Evolutionary conservation across 2,888 invertebrate genomes (phyloP).

Genomic region (Asteroscopus sphinx): DNA sequence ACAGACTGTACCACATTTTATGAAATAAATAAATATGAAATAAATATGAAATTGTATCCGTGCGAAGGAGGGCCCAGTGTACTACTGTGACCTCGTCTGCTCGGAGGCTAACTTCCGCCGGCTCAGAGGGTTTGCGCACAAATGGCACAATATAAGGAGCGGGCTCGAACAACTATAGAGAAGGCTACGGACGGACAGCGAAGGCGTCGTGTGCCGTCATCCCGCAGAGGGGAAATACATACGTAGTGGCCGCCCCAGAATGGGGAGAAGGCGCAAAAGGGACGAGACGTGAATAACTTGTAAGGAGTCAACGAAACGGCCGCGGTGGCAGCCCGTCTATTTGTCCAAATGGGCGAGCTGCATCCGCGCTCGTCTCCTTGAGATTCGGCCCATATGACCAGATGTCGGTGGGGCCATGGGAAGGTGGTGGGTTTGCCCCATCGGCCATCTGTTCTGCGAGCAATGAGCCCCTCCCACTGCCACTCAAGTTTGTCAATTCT

Average conservation of each 20-base stretch:
- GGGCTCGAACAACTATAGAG: neutral
- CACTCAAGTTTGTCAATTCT: too few relatives aligned
- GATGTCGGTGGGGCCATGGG: too few relatives aligned
- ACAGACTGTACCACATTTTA: too few relatives aligned
- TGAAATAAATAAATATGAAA: too few relatives aligned
- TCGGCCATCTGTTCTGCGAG: too few relatives aligned
- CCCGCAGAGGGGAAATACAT: neutral
- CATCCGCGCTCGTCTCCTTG: neutral
- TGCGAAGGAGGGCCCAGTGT: constrained; percentile 6
- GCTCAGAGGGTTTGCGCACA: constrained; percentile 11
- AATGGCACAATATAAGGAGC: neutral
- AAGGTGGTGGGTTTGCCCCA: too few relatives aligned
- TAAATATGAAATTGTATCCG: too few relatives aligned
- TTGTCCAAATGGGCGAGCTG: neutral
- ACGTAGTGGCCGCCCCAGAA: constrained; percentile 12
- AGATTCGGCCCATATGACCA: neutral
- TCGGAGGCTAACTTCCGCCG: too few relatives aligned
- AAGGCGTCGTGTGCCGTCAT: constrained; percentile 4
- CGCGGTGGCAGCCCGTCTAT: too few relatives aligned
- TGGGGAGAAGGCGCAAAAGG: constrained; percentile 7
- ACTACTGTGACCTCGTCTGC: constrained; percentile 16
- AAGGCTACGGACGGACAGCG: constrained; percentile 1
- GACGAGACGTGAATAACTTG: constrained; percentile 5
- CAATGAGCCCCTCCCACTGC: too few relatives aligned
- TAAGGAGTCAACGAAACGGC: constrained; percentile 1